Percentiles rank a stretch among this genome's conserved stretches.
Evolutionary conservation across 2,113 vertebrate genomes (phyloP).

Genomic region (Callipepla californica): DNA sequence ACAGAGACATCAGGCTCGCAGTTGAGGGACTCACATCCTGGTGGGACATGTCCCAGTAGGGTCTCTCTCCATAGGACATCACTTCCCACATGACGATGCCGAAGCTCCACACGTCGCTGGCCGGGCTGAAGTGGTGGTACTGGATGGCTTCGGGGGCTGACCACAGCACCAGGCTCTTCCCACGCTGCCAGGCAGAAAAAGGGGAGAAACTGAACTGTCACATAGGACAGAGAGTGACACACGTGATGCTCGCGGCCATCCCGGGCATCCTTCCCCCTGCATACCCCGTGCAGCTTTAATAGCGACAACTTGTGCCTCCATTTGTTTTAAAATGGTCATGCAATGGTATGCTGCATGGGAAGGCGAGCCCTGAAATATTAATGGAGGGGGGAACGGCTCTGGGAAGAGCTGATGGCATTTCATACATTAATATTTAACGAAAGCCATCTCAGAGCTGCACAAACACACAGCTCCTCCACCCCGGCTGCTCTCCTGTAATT

Average conservation of each 20-base stretch:
- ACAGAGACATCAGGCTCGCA: rapidly evolving
- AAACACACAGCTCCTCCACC: not conserved
- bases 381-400: not conserved
- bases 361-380: not conserved
- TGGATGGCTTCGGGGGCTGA: conserved; percentile 93
- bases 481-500: not conserved
- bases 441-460: not conserved
- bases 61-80: conserved; percentile 97
- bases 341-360: not conserved
- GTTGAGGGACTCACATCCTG: conserved; percentile 88
- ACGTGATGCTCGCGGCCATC: not conserved
- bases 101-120: conserved; percentile 97
- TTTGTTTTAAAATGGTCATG: not conserved
- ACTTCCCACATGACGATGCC: conserved; percentile 99
- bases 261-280: not conserved
- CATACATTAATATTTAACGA: conserved; percentile 1
- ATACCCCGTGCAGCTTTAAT: not conserved
- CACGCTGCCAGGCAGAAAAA: conserved; percentile 71
- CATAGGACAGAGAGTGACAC: not conserved
- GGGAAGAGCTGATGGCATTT: conserved; percentile 45
- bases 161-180: conserved; percentile 93
- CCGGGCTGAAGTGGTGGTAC: conserved; percentile 92
- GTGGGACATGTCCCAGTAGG: conserved; percentile 99
- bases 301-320: not conserved
- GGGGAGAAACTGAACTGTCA: not conserved